phyloP scores from a whole-genome alignment of 2,113 vertebrate species.

The Phalacrocorax brasilianus region DNA sequence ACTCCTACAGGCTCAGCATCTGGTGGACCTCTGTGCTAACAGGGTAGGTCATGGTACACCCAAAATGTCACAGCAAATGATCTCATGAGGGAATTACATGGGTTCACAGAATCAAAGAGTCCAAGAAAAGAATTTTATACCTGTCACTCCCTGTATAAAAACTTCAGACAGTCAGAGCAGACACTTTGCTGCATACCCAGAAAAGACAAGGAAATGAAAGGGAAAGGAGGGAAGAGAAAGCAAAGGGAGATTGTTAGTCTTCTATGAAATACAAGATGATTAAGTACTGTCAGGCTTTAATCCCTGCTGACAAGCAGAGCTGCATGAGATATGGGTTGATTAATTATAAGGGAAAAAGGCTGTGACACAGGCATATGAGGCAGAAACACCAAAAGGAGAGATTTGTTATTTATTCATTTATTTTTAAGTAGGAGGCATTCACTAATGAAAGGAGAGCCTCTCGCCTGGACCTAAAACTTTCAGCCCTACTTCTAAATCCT shows the following conservation, averaged over 20 bases:
- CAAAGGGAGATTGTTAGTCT: slow-evolving; percentile 32
- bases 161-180: slow-evolving; percentile 18
- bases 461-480: neutral
- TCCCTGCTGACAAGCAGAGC: slow-evolving; percentile 38
- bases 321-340: slow-evolving; percentile 45
- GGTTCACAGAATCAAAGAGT: slow-evolving; percentile 12
- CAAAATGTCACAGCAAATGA: slow-evolving; percentile 55
- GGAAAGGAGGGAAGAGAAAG: slow-evolving; percentile 22
- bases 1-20: neutral
- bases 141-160: neutral
- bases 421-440: neutral
- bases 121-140: slow-evolving; percentile 39
- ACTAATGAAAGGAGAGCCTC: neutral
- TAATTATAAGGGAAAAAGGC: slow-evolving; percentile 51
- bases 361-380: slow-evolving; percentile 25
- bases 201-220: slow-evolving; percentile 24
- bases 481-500: neutral
- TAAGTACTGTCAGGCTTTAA: slow-evolving; percentile 61
- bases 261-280: slow-evolving; percentile 54
- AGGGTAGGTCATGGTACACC: slow-evolving; percentile 23
- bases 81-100: slow-evolving; percentile 34
- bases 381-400: slow-evolving; percentile 30
- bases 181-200: neutral
- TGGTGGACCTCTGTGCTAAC: slow-evolving; percentile 11
- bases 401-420: slow-evolving; percentile 10